Evolutionary conservation across 2,113 vertebrate species (phyloP).

Genomic region (Empidonax alnorum): DNA sequence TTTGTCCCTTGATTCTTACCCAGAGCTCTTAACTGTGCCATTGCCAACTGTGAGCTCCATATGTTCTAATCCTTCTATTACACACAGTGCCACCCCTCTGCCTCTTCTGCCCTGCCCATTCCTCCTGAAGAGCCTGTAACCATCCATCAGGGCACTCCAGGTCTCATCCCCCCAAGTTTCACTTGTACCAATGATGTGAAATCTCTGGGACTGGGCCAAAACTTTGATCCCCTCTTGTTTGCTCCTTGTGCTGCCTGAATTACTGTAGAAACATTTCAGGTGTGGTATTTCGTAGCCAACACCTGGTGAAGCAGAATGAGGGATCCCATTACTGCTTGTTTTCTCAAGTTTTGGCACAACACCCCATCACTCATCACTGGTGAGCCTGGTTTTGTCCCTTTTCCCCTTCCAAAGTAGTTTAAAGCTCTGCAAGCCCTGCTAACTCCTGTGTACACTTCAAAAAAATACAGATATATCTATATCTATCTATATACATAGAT

Average conservation of each 20-base stretch:
- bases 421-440: not conserved
- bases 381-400: not conserved
- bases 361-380: not conserved
- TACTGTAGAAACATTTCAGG: not conserved
- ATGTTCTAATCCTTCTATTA: not conserved
- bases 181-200: not conserved
- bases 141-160: not conserved
- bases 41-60: not conserved
- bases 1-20: not conserved
- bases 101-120: not conserved
- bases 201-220: not conserved
- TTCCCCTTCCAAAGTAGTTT: not conserved
- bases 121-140: not conserved
- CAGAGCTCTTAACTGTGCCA: not conserved
- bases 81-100: accelerated
- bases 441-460: not conserved
- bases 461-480: not conserved
- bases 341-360: not conserved
- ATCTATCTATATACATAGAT: accelerated
- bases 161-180: not conserved
- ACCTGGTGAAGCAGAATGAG: not conserved
- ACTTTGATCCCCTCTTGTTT: not conserved
- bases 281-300: not conserved
- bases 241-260: not conserved
- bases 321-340: not conserved